Percentiles rank a stretch among this genome's conserved stretches.
Conservation (phyloP, 2,797 vertebrate genomes). For the Galagoides demidoff region DNA sequence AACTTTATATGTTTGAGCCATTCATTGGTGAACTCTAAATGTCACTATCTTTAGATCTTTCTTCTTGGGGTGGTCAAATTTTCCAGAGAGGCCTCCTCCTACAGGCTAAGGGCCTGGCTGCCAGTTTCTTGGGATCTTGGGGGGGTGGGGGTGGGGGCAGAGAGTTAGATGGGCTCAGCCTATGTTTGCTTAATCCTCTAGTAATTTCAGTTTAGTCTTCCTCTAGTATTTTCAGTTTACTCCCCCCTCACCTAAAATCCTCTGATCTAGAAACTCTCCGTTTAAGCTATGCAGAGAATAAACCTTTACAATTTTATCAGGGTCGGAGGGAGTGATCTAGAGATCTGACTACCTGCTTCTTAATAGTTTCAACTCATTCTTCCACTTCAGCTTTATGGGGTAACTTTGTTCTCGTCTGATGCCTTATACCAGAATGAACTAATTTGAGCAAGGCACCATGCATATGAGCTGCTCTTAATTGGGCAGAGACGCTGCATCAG, state of each 20-base stretch:
- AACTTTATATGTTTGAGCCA: background rate
- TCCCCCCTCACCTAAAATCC: background rate
- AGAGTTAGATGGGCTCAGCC: background rate
- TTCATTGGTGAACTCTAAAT: background rate
- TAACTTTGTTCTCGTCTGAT: background rate
- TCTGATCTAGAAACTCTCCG: background rate
- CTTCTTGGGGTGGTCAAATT: constrained; percentile 3
- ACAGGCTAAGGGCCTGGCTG: background rate
- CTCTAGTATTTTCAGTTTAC: too few relatives aligned
- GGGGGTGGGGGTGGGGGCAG: background rate
- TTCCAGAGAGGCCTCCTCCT: background rate
- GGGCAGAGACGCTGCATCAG: background rate
- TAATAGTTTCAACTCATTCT: background rate
- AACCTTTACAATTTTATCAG: background rate
- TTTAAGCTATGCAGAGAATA: constrained; percentile 30
- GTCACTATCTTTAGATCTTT: background rate
- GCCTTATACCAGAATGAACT: background rate
- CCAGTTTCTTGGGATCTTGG: background rate
- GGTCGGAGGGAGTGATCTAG: background rate
- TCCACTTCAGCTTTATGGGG: background rate
- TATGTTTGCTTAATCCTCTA: constrained; percentile 1
- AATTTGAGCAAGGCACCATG: background rate
- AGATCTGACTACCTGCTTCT: background rate
- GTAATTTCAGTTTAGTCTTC: background rate
- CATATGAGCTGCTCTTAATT: background rate